Percentiles rank a stretch among this genome's conserved stretches.
Conservation (phyloP, 2,797 vertebrate genomes). For the Alcedo atthis region DNA sequence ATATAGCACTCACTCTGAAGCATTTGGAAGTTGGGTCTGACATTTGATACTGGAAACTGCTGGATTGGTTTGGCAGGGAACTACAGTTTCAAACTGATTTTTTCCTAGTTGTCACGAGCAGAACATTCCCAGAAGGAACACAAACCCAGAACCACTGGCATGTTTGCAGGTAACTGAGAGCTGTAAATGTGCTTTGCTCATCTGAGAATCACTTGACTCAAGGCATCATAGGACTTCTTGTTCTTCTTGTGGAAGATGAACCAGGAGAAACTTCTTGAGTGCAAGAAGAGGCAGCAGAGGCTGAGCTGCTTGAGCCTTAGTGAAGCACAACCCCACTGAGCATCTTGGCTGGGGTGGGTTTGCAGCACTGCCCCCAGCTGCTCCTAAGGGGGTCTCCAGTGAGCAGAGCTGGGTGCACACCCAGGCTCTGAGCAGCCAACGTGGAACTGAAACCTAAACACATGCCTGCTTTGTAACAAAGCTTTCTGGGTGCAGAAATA, state of each 20-base stretch:
- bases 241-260: neutral
- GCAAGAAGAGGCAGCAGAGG: neutral
- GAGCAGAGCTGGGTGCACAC: neutral
- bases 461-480: neutral
- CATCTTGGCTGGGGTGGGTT: neutral
- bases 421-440: neutral
- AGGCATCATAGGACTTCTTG: neutral
- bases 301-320: neutral
- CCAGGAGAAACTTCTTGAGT: neutral
- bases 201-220: neutral
- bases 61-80: neutral
- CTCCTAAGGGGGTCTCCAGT: neutral
- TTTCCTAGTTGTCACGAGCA: neutral
- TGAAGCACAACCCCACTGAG: neutral
- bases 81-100: neutral
- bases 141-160: neutral
- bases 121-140: neutral
- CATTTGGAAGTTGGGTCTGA: neutral
- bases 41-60: neutral
- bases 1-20: neutral
- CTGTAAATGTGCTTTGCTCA: neutral
- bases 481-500: constrained; percentile 18
- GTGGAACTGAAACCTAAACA: neutral
- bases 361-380: neutral
- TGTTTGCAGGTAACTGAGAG: accelerated